phyloP scores from a whole-genome alignment of 2,888 invertebrate species.

The Chloroclystis v-ata region DNA sequence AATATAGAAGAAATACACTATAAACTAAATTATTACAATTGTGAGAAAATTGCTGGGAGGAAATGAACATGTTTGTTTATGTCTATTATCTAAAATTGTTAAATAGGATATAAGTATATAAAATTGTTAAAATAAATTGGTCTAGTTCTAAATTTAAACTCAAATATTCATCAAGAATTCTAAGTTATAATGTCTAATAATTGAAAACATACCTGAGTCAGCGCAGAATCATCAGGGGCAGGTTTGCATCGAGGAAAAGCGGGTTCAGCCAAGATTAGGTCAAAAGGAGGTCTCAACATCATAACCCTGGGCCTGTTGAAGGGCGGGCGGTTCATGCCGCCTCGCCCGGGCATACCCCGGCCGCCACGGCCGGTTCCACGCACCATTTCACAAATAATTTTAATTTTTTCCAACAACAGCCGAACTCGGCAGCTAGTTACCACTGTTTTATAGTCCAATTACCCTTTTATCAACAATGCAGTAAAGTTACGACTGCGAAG shows the following conservation, averaged over 20 bases:
- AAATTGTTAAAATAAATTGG: too few relatives aligned
- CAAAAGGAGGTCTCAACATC: constrained; percentile 87
- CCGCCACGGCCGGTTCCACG: constrained; percentile 83
- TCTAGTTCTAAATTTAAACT: too few relatives aligned
- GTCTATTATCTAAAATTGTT: too few relatives aligned
- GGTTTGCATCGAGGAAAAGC: constrained; percentile 91
- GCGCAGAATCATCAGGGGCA: constrained; percentile 88
- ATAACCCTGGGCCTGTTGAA: constrained; percentile 66
- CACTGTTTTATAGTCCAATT: neutral
- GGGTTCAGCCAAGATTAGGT: constrained; percentile 90
- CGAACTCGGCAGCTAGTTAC: neutral
- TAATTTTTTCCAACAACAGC: neutral
- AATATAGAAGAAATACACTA: too few relatives aligned
- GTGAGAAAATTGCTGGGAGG: too few relatives aligned
- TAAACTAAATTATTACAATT: too few relatives aligned
- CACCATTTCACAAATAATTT: constrained; percentile 75
- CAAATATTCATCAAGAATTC: too few relatives aligned
- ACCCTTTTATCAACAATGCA: neutral
- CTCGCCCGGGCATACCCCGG: constrained; percentile 81
- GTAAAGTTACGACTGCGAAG: neutral
- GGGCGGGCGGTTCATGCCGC: constrained; percentile 76
- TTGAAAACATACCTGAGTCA: constrained; percentile 91
- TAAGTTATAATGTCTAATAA: too few relatives aligned
- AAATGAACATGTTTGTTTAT: too few relatives aligned
- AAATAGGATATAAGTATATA: too few relatives aligned